Percentiles rank a stretch among this genome's conserved stretches.
These are phyloP conservation scores for Dryobota labecula DNA, from an alignment of 2,888 invertebrate genomes.

Conservation along the genomic window DNA sequence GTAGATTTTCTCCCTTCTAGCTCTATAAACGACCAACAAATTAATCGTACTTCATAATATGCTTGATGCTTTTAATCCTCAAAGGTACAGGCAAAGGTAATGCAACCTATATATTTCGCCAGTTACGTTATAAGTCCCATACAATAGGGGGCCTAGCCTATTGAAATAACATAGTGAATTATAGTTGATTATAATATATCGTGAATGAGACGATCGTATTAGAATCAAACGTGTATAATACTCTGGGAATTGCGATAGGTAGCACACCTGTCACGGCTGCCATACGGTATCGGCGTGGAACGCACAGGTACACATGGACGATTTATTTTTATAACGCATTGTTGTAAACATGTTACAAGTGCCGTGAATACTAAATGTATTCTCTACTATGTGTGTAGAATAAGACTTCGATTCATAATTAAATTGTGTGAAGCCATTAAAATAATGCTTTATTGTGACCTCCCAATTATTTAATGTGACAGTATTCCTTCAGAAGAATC, in stretches of 20 bases:
- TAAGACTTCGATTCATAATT: background rate
- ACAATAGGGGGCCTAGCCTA: background rate
- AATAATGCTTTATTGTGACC: background rate
- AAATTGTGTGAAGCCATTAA: background rate
- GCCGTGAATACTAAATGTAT: constrained; percentile 2
- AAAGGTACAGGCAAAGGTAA: background rate
- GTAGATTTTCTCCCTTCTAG: background rate
- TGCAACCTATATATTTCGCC: background rate
- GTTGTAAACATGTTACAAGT: constrained; percentile 14
- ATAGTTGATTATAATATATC: background rate
- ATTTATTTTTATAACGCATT: constrained; percentile 28
- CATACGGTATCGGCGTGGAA: constrained; percentile 22
- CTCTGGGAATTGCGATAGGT: constrained; percentile 8
- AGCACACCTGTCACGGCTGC: constrained; percentile 27
- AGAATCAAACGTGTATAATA: constrained; percentile 32
- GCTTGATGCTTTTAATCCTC: background rate
- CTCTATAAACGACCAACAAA: background rate
- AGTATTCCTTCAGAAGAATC: background rate
- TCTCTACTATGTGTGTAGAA: constrained; percentile 1
- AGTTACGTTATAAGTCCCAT: background rate
- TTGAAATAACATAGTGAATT: background rate
- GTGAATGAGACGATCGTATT: constrained; percentile 4
- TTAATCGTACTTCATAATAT: background rate
- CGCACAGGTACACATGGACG: constrained; percentile 10
- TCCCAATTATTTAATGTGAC: background rate